These are phyloP conservation scores for Drosophila lini DNA, from an alignment of 1,140 invertebrate species.

Conservation along the genomic window DNA sequence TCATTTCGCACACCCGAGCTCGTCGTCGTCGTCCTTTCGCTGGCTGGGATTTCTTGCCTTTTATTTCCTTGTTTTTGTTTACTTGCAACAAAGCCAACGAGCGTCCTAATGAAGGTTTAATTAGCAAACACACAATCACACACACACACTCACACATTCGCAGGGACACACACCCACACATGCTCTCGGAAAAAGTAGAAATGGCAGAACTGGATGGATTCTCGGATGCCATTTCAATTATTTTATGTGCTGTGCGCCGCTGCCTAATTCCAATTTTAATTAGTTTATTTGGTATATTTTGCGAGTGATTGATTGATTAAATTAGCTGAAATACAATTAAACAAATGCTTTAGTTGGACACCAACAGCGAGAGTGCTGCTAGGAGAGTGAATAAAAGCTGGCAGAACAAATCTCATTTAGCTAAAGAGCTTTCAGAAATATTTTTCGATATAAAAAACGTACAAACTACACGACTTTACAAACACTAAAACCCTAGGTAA, in stretches of 20 bases:
- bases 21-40: slow-evolving; percentile 39
- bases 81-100: slow-evolving; percentile 62
- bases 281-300: slow-evolving; percentile 72
- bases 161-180: slow-evolving; percentile 14
- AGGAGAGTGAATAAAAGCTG: neutral
- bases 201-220: slow-evolving; percentile 13
- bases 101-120: slow-evolving; percentile 77
- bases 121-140: slow-evolving; percentile 58
- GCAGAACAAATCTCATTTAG: neutral
- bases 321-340: slow-evolving; percentile 58
- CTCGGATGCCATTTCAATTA: slow-evolving; percentile 55
- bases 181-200: neutral
- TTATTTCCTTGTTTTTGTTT: slow-evolving; percentile 63
- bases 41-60: slow-evolving; percentile 54
- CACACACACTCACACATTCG: slow-evolving; percentile 14
- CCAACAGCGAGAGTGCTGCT: neutral
- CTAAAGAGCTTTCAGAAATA: neutral
- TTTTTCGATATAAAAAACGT: too few species aligned
- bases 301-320: slow-evolving; percentile 69
- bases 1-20: slow-evolving; percentile 52
- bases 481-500: slow-evolving; percentile 12
- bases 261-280: slow-evolving; percentile 78
- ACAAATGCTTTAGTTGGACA: slow-evolving; percentile 14
- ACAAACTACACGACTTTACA: neutral
- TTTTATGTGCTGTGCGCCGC: slow-evolving; percentile 32